These are phyloP conservation scores for Barnardius zonarius DNA, from an alignment of 2,113 vertebrate species.

Conservation along the genomic window DNA sequence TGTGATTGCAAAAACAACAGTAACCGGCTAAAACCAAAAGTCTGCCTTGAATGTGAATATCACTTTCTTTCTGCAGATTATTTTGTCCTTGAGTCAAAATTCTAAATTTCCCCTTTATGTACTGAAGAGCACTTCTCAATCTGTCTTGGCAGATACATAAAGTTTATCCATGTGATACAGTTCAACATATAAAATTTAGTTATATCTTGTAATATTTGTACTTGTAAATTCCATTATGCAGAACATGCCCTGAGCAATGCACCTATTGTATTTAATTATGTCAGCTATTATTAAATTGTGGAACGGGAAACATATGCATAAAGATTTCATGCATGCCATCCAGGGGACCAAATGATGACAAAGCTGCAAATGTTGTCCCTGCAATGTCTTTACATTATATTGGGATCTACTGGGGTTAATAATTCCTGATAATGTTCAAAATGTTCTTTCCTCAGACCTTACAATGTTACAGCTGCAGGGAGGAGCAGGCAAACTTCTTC, in stretches of 20 bases:
- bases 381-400: not conserved
- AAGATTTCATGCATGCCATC: not conserved
- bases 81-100: not conserved
- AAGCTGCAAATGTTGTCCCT: not conserved
- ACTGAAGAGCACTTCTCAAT: not conserved
- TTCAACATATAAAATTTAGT: not conserved
- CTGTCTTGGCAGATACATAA: not conserved
- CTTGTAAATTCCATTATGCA: not conserved
- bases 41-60: not conserved
- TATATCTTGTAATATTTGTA: not conserved
- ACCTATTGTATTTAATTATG: not conserved
- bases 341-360: not conserved
- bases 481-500: not conserved
- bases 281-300: not conserved
- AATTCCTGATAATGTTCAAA: not conserved
- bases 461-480: not conserved
- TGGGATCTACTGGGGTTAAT: not conserved
- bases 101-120: not conserved
- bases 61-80: not conserved
- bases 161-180: not conserved
- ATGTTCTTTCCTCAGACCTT: not conserved
- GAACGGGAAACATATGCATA: not conserved
- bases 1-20: not conserved
- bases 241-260: not conserved
- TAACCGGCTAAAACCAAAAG: not conserved